phyloP scores from a whole-genome alignment of 2,113 vertebrate genomes.

The Acinonyx jubatus region DNA sequence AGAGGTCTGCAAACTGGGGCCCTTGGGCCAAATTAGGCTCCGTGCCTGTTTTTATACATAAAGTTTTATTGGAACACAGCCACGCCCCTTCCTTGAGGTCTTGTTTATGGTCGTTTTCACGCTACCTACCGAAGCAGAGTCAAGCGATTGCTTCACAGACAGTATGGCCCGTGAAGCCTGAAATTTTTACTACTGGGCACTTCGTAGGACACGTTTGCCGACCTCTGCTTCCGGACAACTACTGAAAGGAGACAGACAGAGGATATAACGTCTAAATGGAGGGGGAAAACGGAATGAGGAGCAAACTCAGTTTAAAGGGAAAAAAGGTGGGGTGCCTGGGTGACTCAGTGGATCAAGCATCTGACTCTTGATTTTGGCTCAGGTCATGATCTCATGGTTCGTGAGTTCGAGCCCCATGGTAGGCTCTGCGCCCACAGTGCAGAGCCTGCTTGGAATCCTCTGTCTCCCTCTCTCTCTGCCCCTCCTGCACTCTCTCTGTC shows the following conservation, averaged over 20 bases:
- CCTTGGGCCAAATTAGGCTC: not conserved
- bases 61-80: not conserved
- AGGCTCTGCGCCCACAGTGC: too few species aligned
- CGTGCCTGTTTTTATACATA: not conserved
- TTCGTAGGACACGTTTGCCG: not conserved
- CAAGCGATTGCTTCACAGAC: not conserved
- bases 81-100: not conserved
- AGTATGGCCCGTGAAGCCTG: accelerated
- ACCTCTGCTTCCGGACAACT: not conserved
- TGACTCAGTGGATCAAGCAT: too few species aligned
- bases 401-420: too few species aligned
- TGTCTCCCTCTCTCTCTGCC: too few species aligned
- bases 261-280: not conserved
- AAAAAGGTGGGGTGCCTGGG: not conserved
- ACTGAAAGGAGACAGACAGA: not conserved
- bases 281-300: not conserved
- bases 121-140: not conserved
- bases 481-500: too few species aligned
- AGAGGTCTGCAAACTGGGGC: not conserved
- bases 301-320: not conserved
- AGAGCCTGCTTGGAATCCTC: too few species aligned
- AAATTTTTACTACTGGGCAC: not conserved
- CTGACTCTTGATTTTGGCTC: too few species aligned
- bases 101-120: not conserved
- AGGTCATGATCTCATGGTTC: too few species aligned